Percentiles rank a stretch among this genome's conserved stretches.
These are phyloP conservation scores for Morinoia aosen DNA, from an alignment of 2,888 invertebrate species.

Conservation along the genomic window DNA sequence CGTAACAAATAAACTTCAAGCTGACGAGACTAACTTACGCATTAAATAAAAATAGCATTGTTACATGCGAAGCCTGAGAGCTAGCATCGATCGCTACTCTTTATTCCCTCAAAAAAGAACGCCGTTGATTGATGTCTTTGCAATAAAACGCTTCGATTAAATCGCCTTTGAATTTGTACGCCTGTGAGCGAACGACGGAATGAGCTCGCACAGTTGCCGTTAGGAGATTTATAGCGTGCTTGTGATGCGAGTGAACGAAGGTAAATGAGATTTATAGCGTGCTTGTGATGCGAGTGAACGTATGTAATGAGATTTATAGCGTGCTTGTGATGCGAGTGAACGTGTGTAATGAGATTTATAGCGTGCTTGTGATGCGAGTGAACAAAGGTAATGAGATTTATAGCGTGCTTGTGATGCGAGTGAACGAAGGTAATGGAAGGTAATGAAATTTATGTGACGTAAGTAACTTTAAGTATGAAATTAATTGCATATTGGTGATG, in stretches of 20 bases:
- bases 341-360: too few relatives aligned
- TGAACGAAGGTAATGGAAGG: too few relatives aligned
- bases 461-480: too few relatives aligned
- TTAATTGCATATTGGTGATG: too few relatives aligned
- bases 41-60: not conserved
- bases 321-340: too few relatives aligned
- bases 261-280: not conserved
- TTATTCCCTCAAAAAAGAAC: not conserved
- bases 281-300: too few relatives aligned
- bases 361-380: too few relatives aligned
- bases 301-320: too few relatives aligned
- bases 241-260: not conserved
- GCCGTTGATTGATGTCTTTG: not conserved
- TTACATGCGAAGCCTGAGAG: not conserved
- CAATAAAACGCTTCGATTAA: slow-evolving; percentile 2
- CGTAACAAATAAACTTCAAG: not conserved
- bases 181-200: not conserved
- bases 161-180: slow-evolving; percentile 17
- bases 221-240: not conserved
- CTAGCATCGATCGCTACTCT: not conserved
- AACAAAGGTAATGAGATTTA: too few relatives aligned
- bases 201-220: not conserved
- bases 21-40: not conserved
- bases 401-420: too few relatives aligned
- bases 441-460: too few relatives aligned